Evolutionary conservation across 2,113 vertebrate species (phyloP).

Genomic region (Parotia lawesii): DNA sequence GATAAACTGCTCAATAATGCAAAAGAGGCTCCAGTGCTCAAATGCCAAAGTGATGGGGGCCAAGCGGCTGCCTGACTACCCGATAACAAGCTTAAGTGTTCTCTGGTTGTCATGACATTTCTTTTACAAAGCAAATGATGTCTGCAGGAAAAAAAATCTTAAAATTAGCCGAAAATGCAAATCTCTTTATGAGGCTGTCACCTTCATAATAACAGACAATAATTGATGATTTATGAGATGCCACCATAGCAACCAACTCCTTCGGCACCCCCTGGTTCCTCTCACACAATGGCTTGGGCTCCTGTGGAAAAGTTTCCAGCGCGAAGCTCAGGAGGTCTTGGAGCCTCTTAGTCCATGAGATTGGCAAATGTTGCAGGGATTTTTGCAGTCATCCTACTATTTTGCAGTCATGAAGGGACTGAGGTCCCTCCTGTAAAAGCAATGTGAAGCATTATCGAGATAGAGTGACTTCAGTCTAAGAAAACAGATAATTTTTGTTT

Average conservation of each 20-base stretch:
- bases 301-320: constrained; percentile 61
- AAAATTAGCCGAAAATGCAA: constrained; percentile 78
- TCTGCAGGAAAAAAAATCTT: constrained; percentile 63
- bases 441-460: not conserved
- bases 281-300: constrained; percentile 37
- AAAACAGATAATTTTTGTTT: not conserved
- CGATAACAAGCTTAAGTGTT: constrained; percentile 70
- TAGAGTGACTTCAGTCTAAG: not conserved
- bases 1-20: constrained; percentile 75
- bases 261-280: constrained; percentile 62
- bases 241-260: constrained; percentile 75
- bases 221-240: constrained; percentile 82
- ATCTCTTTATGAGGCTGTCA: constrained; percentile 77
- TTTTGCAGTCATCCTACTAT: not conserved
- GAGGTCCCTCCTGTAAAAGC: not conserved
- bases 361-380: not conserved
- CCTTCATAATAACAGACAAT: constrained; percentile 76
- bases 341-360: not conserved
- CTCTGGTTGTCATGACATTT: constrained; percentile 73
- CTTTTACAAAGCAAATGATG: constrained; percentile 75
- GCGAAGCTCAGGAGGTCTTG: not conserved
- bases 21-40: constrained; percentile 58
- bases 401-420: not conserved
- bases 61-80: constrained; percentile 64
- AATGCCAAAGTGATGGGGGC: constrained; percentile 71